phyloP scores from a whole-genome alignment of 2,797 vertebrate species.

The Cossypha heuglini region DNA sequence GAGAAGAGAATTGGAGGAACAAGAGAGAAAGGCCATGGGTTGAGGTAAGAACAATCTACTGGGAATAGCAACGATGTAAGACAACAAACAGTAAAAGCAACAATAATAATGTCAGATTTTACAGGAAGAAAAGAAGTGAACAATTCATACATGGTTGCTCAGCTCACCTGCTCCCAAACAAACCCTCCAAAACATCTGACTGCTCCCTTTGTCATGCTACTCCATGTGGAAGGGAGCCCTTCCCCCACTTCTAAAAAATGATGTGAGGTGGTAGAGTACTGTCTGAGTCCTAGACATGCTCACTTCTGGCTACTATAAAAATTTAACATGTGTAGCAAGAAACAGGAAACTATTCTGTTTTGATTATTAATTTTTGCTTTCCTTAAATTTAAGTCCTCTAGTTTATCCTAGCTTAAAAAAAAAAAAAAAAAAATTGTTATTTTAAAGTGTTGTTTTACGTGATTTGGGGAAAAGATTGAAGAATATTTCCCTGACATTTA shows the following conservation, averaged over 20 bases:
- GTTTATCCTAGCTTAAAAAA: not conserved
- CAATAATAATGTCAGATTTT: not conserved
- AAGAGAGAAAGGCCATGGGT: not conserved
- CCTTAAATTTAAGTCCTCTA: not conserved
- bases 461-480: not conserved
- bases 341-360: not conserved
- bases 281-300: not conserved
- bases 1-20: not conserved
- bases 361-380: not conserved
- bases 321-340: not conserved
- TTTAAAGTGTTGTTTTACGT: not conserved
- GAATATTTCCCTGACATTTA: not conserved
- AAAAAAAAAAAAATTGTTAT: not conserved
- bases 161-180: not conserved
- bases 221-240: accelerated
- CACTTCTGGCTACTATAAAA: not conserved
- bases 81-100: not conserved
- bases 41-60: not conserved
- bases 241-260: not conserved
- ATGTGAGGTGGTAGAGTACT: not conserved
- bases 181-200: not conserved
- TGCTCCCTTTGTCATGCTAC: not conserved
- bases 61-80: not conserved
- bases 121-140: not conserved
- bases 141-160: accelerated